These are phyloP conservation scores for Centropus bengalensis DNA, from an alignment of 2,113 vertebrate genomes.

Conservation along the genomic window DNA sequence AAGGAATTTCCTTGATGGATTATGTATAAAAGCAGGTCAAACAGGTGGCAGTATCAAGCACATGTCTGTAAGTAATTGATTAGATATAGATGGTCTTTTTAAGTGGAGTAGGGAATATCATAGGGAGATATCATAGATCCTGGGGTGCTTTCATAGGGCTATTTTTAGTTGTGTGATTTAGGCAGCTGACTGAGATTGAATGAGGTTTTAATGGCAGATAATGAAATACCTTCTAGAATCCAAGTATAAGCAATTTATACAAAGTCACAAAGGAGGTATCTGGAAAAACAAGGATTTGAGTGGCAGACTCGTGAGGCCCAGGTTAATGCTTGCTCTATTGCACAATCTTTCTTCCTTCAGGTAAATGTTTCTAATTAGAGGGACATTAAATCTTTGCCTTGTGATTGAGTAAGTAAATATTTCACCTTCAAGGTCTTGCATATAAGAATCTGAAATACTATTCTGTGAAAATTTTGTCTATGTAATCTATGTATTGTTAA, in stretches of 20 bases:
- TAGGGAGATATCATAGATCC: not conserved
- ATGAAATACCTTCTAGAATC: not conserved
- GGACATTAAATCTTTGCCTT: not conserved
- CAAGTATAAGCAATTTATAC: not conserved
- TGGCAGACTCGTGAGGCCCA: not conserved
- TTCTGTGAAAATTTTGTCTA: not conserved
- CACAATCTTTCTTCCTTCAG: not conserved
- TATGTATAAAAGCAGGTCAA: not conserved
- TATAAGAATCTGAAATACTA: not conserved
- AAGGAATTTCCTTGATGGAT: not conserved
- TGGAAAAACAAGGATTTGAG: not conserved
- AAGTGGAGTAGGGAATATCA: not conserved
- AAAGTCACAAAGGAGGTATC: not conserved
- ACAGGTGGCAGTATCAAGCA: not conserved
- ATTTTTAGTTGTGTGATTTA: conserved; percentile 10
- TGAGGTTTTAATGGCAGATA: not conserved
- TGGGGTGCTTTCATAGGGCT: not conserved
- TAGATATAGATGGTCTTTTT: not conserved
- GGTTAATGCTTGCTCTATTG: not conserved
- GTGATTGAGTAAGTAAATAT: not conserved
- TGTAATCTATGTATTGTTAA: not conserved
- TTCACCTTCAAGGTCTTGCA: not conserved
- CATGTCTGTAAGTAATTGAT: not conserved
- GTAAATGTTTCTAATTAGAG: not conserved
- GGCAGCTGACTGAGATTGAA: not conserved